Conservation (phyloP, 2,888 invertebrate genomes). For the Philonicus albiceps region DNA sequence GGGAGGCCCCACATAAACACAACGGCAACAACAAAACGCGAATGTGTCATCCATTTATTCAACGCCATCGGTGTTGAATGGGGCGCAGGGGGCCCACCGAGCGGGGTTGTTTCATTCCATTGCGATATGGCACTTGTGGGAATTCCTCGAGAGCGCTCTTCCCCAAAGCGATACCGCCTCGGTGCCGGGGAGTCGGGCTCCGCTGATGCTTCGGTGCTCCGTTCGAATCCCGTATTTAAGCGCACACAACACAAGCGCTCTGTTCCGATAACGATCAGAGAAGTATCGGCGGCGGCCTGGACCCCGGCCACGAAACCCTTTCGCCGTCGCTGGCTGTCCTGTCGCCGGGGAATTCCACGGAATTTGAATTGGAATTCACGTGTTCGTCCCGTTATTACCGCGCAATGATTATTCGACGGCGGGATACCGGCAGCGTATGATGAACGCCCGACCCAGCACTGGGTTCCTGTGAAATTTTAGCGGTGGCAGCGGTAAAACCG, state of each 20-base stretch:
- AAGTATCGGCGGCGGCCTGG: constrained; percentile 10
- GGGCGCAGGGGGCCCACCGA: constrained; percentile 43
- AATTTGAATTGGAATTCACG: constrained; percentile 55
- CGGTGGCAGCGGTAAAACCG: background rate
- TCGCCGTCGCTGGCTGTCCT: constrained; percentile 28
- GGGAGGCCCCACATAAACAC: constrained; percentile 29
- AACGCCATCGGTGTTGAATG: constrained; percentile 39
- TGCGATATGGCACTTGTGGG: constrained; percentile 52
- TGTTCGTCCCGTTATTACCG: constrained; percentile 45
- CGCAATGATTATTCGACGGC: constrained; percentile 39
- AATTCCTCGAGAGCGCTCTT: constrained; percentile 51
- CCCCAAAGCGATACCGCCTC: constrained; percentile 37
- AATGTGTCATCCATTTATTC: constrained; percentile 43
- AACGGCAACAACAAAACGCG: constrained; percentile 28
- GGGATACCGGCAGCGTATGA: constrained; percentile 20
- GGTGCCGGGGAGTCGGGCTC: background rate
- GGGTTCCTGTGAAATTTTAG: background rate
- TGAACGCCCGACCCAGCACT: background rate
- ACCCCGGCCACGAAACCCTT: constrained; percentile 1
- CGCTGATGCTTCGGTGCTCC: background rate
- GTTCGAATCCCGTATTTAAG: constrained; percentile 13
- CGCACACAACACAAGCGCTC: constrained; percentile 23
- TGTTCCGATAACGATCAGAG: constrained; percentile 32
- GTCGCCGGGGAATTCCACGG: constrained; percentile 60
- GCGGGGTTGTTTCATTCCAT: constrained; percentile 49